Percentiles rank a stretch among this genome's conserved stretches.
These are phyloP conservation scores for Telenomus remus DNA, from an alignment of 1,140 invertebrate genomes.

Conservation along the genomic window DNA sequence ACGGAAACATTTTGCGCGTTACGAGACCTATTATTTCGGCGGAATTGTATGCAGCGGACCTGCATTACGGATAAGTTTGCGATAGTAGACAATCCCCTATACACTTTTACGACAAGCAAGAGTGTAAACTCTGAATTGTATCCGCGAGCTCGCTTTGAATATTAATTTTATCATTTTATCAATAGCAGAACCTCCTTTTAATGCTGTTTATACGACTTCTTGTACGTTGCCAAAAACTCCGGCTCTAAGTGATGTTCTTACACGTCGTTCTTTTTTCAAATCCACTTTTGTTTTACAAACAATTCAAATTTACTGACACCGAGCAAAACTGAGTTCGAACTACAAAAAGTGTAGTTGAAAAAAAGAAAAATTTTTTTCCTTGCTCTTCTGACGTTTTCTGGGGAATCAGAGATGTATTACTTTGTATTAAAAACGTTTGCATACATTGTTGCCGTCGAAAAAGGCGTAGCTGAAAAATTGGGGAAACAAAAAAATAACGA, in stretches of 20 bases:
- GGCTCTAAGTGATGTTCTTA: background rate
- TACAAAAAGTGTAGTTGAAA: too few relatives aligned
- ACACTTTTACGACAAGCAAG: slow-evolving; percentile 53
- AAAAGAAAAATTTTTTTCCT: too few relatives aligned
- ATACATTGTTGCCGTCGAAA: too few relatives aligned
- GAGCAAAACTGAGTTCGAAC: too few relatives aligned
- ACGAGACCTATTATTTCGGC: slow-evolving; percentile 46
- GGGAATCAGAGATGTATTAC: too few relatives aligned
- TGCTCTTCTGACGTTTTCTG: too few relatives aligned
- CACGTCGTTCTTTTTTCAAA: background rate
- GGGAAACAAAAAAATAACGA: too few relatives aligned
- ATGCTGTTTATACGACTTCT: slow-evolving; percentile 26
- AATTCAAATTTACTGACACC: too few relatives aligned
- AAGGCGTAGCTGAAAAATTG: too few relatives aligned
- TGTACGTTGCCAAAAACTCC: slow-evolving; percentile 13
- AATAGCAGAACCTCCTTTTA: slow-evolving; percentile 30
- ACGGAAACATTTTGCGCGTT: slow-evolving; percentile 40
- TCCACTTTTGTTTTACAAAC: background rate
- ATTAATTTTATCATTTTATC: slow-evolving; percentile 53
- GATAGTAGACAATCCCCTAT: slow-evolving; percentile 55
- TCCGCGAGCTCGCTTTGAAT: slow-evolving; percentile 42
- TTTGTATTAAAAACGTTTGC: too few relatives aligned
- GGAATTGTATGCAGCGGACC: slow-evolving; percentile 37
- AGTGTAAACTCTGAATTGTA: slow-evolving; percentile 52
- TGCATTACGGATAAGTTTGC: slow-evolving; percentile 52